Percentiles rank a stretch among this genome's conserved stretches.
Conservation (phyloP, 2,113 vertebrate genomes). For the Egretta garzetta region DNA sequence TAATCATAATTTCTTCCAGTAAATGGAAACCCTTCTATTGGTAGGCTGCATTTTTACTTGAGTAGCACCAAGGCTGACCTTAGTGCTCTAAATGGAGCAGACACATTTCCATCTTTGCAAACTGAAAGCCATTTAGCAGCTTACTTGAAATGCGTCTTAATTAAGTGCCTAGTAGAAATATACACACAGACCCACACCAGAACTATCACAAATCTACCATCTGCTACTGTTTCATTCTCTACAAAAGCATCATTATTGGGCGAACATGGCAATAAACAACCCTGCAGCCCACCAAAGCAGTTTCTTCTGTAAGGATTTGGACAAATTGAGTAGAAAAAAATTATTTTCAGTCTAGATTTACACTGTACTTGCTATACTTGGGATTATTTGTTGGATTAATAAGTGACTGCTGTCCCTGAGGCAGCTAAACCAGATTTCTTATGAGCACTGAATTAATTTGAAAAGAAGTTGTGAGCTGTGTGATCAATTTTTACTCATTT, state of each 20-base stretch:
- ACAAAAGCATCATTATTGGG: background rate
- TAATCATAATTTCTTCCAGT: background rate
- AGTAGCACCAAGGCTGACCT: background rate
- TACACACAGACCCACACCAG: background rate
- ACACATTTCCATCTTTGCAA: background rate
- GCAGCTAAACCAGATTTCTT: background rate
- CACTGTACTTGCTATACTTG: background rate
- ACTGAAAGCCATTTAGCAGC: slow-evolving; percentile 13
- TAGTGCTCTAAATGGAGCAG: background rate
- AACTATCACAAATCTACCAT: slow-evolving; percentile 5
- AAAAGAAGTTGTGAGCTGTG: background rate
- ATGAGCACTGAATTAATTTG: background rate
- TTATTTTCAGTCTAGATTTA: background rate
- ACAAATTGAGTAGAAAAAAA: background rate
- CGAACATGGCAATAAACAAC: background rate
- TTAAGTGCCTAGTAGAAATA: slow-evolving; percentile 34
- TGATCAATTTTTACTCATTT: background rate
- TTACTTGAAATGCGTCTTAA: slow-evolving; percentile 38
- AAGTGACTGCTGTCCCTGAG: background rate
- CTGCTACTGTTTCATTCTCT: background rate
- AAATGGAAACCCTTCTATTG: background rate
- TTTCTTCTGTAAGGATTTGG: background rate
- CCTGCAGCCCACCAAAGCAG: background rate
- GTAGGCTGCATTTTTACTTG: background rate
- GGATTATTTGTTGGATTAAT: background rate